phyloP scores from a whole-genome alignment of 2,888 invertebrate species.

The Lymantria monacha region DNA sequence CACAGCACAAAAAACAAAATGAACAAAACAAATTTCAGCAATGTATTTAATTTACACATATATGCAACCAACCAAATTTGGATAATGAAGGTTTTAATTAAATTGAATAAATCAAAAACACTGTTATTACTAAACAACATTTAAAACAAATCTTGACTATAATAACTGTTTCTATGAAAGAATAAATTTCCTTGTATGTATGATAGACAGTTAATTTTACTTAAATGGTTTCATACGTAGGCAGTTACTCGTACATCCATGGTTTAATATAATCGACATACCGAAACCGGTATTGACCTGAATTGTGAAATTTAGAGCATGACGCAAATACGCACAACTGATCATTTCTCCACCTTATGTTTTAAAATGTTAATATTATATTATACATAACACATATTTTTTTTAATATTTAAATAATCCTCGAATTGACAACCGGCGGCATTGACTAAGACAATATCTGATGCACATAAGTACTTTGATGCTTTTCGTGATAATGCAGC shows the following conservation, averaged over 20 bases:
- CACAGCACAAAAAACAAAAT: no score
- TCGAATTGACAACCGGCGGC: no score
- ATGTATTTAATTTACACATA: no score
- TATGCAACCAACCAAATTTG: no score
- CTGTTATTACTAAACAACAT: no score
- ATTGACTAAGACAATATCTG: no score
- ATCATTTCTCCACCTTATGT: constrained; percentile 23
- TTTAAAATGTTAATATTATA: constrained; percentile 9
- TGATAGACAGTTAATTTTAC: constrained; percentile 10
- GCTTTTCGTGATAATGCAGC: no score
- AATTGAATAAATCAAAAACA: no score
- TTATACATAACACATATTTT: background rate
- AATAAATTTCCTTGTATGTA: constrained; percentile 10
- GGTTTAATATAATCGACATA: constrained; percentile 34
- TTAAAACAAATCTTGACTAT: background rate
- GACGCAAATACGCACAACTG: constrained; percentile 45
- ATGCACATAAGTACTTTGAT: no score
- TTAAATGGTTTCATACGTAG: constrained; percentile 19
- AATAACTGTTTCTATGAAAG: constrained; percentile 3
- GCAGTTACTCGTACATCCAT: constrained; percentile 22
- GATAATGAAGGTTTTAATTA: no score
- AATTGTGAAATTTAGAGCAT: constrained; percentile 67
- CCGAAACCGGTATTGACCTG: constrained; percentile 66
- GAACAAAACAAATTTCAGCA: no score
- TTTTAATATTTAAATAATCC: no score